Conservation (phyloP, 2,888 invertebrate genomes). For the Girardia tigrina region DNA sequence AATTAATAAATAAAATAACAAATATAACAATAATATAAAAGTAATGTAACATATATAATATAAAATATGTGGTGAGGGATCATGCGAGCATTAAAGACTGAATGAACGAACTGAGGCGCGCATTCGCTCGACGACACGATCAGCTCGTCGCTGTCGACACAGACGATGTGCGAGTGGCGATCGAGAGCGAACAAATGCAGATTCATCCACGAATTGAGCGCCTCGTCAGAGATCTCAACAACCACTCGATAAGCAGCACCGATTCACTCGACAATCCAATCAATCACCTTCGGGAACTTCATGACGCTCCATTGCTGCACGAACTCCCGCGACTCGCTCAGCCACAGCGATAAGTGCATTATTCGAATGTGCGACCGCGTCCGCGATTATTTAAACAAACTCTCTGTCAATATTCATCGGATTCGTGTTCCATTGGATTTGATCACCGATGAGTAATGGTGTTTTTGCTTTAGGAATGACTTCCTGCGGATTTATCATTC, state of each 20-base stretch:
- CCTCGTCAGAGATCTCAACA: too few species aligned
- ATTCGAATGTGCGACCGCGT: too few species aligned
- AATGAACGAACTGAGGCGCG: not conserved
- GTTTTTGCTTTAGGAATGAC: too few species aligned
- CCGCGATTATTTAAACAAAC: too few species aligned
- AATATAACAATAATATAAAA: not conserved
- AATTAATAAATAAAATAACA: not conserved
- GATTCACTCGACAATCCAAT: too few species aligned
- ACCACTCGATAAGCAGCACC: too few species aligned
- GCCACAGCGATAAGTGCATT: conserved; percentile 2
- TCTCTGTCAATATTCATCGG: too few species aligned
- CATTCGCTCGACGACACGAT: not conserved
- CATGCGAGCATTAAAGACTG: too few species aligned
- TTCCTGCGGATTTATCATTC: too few species aligned
- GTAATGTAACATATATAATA: not conserved
- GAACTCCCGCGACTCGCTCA: not conserved
- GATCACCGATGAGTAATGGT: too few species aligned
- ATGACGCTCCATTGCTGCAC: not conserved
- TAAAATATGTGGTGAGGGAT: too few species aligned
- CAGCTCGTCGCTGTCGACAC: not conserved
- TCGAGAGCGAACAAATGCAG: not conserved
- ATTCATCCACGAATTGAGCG: not conserved
- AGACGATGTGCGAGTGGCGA: not conserved
- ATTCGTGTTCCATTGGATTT: too few species aligned
- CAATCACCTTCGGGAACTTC: not conserved